These are phyloP conservation scores for Tarsius wallacei DNA, from an alignment of 2,797 vertebrate genomes.

Conservation along the genomic window DNA sequence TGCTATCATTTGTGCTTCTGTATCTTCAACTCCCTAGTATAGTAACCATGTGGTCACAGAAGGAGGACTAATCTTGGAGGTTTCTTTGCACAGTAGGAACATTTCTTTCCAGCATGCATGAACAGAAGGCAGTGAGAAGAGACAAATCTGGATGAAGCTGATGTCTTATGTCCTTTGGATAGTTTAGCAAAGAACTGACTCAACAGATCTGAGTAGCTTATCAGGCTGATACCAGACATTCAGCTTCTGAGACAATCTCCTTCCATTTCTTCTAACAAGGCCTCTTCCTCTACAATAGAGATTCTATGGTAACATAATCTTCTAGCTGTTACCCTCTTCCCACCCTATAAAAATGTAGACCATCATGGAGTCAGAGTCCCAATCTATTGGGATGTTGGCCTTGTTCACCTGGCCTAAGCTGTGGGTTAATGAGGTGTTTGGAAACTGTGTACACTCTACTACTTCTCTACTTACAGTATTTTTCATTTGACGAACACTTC, in stretches of 20 bases:
- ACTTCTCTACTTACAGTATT: not conserved
- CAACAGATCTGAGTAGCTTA: not conserved
- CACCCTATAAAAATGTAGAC: not conserved
- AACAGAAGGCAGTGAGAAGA: not conserved
- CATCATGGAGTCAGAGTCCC: not conserved
- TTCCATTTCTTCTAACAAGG: not conserved
- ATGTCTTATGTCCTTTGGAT: slow-evolving; percentile 19
- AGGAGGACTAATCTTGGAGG: not conserved
- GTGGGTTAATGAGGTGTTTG: not conserved
- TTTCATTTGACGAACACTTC: not conserved
- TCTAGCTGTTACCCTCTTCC: not conserved
- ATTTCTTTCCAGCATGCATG: slow-evolving; percentile 4
- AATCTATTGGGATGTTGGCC: not conserved
- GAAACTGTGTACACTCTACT: not conserved
- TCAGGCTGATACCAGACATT: not conserved
- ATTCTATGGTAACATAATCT: not conserved
- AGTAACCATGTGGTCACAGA: not conserved
- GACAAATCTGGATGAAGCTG: not conserved
- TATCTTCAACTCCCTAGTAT: slow-evolving; percentile 36
- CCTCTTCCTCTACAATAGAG: not conserved
- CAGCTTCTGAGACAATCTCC: not conserved
- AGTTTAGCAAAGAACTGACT: slow-evolving; percentile 10
- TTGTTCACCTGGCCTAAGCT: not conserved
- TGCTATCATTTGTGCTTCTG: not conserved
- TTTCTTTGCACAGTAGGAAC: not conserved